phyloP scores from a whole-genome alignment of 2,797 vertebrate genomes.

The Phrynocephalus guinanensis region DNA sequence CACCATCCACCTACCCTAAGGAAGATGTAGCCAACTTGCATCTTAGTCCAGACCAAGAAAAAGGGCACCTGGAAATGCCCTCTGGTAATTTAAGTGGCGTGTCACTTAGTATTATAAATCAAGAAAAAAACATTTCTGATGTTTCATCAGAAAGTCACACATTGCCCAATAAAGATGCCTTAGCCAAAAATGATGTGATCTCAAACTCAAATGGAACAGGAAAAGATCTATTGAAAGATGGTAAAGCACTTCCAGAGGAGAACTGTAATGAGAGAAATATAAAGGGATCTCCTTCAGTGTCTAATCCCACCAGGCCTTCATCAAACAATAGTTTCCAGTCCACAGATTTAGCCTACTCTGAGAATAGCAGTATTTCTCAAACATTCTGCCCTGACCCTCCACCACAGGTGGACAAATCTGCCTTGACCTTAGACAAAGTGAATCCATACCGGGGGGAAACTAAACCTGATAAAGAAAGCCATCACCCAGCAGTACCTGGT shows the following conservation, averaged over 20 bases:
- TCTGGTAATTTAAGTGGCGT: conserved; percentile 8
- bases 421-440: conserved; percentile 46
- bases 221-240: conserved; percentile 31
- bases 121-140: conserved; percentile 24
- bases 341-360: not conserved
- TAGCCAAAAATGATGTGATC: not conserved
- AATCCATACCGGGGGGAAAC: conserved; percentile 29
- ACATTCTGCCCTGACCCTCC: conserved; percentile 36
- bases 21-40: not conserved
- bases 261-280: conserved; percentile 3
- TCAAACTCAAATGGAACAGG: conserved; percentile 37
- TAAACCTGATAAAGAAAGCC: conserved; percentile 62
- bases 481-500: conserved; percentile 42
- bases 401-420: not conserved
- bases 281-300: conserved; percentile 6
- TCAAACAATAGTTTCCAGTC: conserved; percentile 67
- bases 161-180: conserved; percentile 41
- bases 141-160: conserved; percentile 41
- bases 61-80: conserved; percentile 1
- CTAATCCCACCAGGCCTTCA: conserved; percentile 46
- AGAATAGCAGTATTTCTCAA: not conserved
- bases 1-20: conserved; percentile 34
- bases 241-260: conserved; percentile 38
- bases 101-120: conserved; percentile 40
- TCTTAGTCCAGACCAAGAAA: conserved; percentile 12